A percentile compares a stretch with the other conserved stretches of the same genome.
Conservation (phyloP, 2,797 vertebrate species). For the Bufotes viridis region DNA sequence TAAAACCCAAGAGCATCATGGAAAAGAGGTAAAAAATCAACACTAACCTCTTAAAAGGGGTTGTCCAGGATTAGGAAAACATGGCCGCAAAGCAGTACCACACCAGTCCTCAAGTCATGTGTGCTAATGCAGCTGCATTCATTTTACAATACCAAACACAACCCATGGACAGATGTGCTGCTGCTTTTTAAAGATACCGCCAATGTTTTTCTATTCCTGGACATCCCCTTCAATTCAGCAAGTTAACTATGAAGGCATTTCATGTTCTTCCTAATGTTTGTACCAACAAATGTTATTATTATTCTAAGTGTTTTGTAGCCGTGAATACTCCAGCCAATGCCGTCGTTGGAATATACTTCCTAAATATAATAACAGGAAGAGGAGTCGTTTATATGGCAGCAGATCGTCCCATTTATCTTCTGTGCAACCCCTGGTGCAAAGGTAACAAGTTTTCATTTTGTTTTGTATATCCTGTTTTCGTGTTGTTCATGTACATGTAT, state of each 20-base stretch:
- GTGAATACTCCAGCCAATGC: conserved; percentile 66
- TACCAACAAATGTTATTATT: background rate
- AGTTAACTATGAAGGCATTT: background rate
- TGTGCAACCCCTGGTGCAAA: conserved; percentile 77
- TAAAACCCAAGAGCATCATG: background rate
- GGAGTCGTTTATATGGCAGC: conserved; percentile 57
- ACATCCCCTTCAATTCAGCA: background rate
- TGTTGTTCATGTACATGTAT: background rate
- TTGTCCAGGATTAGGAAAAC: too few relatives aligned
- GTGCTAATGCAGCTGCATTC: too few relatives aligned
- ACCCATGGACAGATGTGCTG: too few relatives aligned
- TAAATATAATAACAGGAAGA: conserved; percentile 65
- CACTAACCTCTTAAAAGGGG: too few relatives aligned
- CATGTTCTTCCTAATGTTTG: background rate
- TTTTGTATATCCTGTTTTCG: background rate
- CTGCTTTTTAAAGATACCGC: too few relatives aligned
- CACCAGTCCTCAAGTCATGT: too few relatives aligned
- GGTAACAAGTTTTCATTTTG: conserved; percentile 63
- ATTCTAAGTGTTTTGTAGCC: conserved; percentile 67
- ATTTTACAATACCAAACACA: background rate
- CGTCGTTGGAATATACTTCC: conserved; percentile 68
- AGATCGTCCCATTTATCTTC: conserved; percentile 64
- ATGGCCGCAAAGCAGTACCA: too few relatives aligned
- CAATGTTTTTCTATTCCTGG: too few relatives aligned
- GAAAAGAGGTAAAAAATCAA: conserved; percentile 66